A percentile compares a stretch with the other conserved stretches of the same genome.
phyloP scores from a whole-genome alignment of 1,140 invertebrate species.

The Cotesia vestalis region DNA sequence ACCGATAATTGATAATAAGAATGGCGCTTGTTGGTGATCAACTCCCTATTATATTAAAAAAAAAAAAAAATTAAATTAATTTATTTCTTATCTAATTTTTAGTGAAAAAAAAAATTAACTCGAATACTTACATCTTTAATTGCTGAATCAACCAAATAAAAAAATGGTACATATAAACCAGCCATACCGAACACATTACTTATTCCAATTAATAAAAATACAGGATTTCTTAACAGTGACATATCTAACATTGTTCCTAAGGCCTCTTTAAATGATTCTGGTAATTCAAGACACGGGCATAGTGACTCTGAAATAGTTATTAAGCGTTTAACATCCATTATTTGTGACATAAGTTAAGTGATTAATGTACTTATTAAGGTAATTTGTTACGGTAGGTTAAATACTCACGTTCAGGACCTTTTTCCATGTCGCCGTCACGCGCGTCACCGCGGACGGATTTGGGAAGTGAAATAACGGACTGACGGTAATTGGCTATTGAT shows the following conservation, averaged over 20 bases:
- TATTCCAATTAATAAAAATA: slow-evolving; percentile 91
- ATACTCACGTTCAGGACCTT: slow-evolving; percentile 73
- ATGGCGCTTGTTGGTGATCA: slow-evolving; percentile 78
- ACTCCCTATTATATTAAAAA: slow-evolving; percentile 73
- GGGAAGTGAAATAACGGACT: slow-evolving; percentile 82
- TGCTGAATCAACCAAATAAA: slow-evolving; percentile 89
- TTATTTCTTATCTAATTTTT: slow-evolving; percentile 20
- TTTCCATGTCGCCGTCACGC: slow-evolving; percentile 73
- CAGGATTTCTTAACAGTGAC: slow-evolving; percentile 86
- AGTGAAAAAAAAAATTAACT: background rate
- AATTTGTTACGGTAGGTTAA: background rate
- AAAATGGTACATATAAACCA: slow-evolving; percentile 94
- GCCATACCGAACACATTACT: slow-evolving; percentile 95
- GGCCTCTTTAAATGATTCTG: slow-evolving; percentile 82
- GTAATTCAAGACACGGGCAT: slow-evolving; percentile 81
- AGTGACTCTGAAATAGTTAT: slow-evolving; percentile 62
- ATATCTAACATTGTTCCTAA: slow-evolving; percentile 94
- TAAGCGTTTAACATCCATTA: background rate
- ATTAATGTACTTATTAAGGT: background rate
- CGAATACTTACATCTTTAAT: slow-evolving; percentile 69
- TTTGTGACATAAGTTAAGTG: background rate
- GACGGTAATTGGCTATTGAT: slow-evolving; percentile 86
- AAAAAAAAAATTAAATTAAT: no score
- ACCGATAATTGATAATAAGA: slow-evolving; percentile 93
- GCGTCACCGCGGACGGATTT: slow-evolving; percentile 71